phyloP scores from a whole-genome alignment of 1,140 invertebrate genomes.

The Sycophaga agraensis region DNA sequence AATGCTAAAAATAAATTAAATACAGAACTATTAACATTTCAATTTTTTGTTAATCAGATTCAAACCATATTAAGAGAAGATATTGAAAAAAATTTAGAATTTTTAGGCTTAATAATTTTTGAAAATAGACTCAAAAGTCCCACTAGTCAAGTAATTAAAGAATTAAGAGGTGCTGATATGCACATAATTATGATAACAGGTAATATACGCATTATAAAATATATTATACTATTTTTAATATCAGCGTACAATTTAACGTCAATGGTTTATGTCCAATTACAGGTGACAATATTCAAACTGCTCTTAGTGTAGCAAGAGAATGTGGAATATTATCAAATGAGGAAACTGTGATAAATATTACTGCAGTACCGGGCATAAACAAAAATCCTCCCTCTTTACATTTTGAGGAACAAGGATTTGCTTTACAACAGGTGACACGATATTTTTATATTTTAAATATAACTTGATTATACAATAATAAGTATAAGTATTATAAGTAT shows the following conservation, averaged over 20 bases:
- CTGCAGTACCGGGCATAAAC: constrained; percentile 46
- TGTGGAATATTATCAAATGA: constrained; percentile 82
- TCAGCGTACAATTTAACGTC: no score
- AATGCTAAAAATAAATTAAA: no score
- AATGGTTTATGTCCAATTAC: constrained; percentile 8
- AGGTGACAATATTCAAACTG: constrained; percentile 97
- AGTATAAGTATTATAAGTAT: no score
- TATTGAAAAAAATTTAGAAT: constrained; percentile 80
- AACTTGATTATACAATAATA: no score
- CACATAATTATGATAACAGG: constrained; percentile 96
- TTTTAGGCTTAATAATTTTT: constrained; percentile 86
- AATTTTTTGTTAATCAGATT: no score
- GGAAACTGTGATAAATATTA: constrained; percentile 72
- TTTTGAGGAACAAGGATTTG: constrained; percentile 44
- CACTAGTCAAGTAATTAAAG: constrained; percentile 76
- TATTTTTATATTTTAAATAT: no score
- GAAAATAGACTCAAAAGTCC: constrained; percentile 90
- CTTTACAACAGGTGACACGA: no score
- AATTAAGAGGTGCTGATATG: constrained; percentile 80
- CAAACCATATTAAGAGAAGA: constrained; percentile 73
- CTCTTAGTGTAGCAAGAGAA: constrained; percentile 91
- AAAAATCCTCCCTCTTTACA: constrained; percentile 43
- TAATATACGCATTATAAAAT: constrained; percentile 40
- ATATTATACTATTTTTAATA: background rate
- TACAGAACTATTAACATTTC: no score